These are phyloP conservation scores for Mimas tiliae DNA, from an alignment of 2,888 invertebrate species.

Conservation along the genomic window DNA sequence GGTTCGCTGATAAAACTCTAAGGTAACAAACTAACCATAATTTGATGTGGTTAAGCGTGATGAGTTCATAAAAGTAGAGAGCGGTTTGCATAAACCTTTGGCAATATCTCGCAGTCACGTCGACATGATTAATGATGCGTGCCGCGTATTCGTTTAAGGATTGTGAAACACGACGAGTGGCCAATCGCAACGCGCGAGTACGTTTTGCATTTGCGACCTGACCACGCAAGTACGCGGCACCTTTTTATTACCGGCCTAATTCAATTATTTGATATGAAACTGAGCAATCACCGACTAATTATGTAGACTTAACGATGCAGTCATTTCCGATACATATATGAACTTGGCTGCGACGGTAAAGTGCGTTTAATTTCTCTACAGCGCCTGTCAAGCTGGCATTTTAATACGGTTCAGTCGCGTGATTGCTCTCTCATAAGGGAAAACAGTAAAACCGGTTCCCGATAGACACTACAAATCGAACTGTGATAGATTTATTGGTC, in stretches of 20 bases:
- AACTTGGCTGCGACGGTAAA: constrained; percentile 6
- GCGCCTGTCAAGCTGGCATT: constrained; percentile 11
- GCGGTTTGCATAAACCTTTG: constrained; percentile 66
- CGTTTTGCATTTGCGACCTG: background rate
- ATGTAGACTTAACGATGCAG: constrained; percentile 30
- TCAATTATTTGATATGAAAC: constrained; percentile 32
- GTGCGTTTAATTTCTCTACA: background rate
- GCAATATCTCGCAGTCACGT: constrained; percentile 66
- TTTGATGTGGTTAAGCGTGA: constrained; percentile 71
- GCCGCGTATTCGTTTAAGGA: constrained; percentile 46
- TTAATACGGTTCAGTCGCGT: constrained; percentile 15
- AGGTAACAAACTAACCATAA: constrained; percentile 58
- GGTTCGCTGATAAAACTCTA: constrained; percentile 50
- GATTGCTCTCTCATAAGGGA: constrained; percentile 31
- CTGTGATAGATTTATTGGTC: constrained; percentile 39
- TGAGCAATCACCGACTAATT: constrained; percentile 31
- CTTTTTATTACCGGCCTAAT: constrained; percentile 37
- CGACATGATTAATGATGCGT: constrained; percentile 60
- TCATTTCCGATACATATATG: constrained; percentile 27
- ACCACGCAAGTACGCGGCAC: background rate
- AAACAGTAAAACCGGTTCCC: constrained; percentile 38
- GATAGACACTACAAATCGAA: constrained; percentile 28
- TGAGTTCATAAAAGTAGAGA: constrained; percentile 61
- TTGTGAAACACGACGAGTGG: constrained; percentile 54
- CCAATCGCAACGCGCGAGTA: background rate